Evolutionary conservation across 2,888 invertebrate species (phyloP), one percentile per base, ranked within the genome.

Genomic region (Eupithecia dodoneata): DNA sequence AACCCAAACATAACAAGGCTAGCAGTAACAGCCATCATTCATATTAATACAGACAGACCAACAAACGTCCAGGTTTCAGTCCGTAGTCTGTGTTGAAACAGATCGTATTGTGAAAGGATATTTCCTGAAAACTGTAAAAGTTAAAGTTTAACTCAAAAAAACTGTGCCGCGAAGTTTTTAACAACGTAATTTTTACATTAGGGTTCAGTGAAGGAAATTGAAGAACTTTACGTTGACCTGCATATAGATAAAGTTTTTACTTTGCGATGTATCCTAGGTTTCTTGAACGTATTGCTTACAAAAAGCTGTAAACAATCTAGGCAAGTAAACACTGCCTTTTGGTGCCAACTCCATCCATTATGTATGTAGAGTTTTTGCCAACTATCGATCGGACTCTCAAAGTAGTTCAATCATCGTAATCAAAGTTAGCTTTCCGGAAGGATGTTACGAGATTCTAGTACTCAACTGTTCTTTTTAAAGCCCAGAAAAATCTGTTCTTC

Each of bases 41-140:
- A 86, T 83, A 88, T 83, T 80, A 49, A 69, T 74, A 79, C 78
- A 70, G 74, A 85, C 79, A 73, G 72, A 85, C 84, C 86, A 83
- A 86, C 83, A 83, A 80, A 83, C 78, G 79, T 79, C 76, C 79
- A 73, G 79, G 66, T 74, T 72, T 77, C 79, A 82, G 80, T 82
- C 59, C 72, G 75, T 75, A 74, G 80, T 72, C 72, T 84, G 75
- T 65, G 63, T 74, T 59, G 78, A 78, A 80, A 77, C 77, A 79
- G 79, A 76, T 70, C 80, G 79, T 79, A 77, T 77, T 75, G 76
- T 79, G 79, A 6, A 18, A 30, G 59, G 30, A 63, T 63, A 18
- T 30, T 44, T 45, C 44, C 44, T 69, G 69, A 45, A 45, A 45
- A 69, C 42, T 15, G 69, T n/a, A 45, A 59, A 18, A 59, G 3